These are phyloP conservation scores for Phasianus colchicus DNA, from an alignment of 2,113 vertebrate genomes.

Conservation along the genomic window DNA sequence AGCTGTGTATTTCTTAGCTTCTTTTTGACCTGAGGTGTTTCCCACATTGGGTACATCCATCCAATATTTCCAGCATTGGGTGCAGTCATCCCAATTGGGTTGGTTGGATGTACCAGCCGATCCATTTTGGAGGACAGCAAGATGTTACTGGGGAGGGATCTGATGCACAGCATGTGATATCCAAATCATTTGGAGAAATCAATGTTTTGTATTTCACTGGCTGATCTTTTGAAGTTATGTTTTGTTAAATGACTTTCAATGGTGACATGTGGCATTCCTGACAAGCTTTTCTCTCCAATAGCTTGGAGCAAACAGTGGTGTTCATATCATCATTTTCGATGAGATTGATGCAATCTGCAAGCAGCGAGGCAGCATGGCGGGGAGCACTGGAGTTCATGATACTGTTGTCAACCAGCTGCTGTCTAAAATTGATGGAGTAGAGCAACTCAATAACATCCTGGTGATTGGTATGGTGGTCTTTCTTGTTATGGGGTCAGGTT, in stretches of 20 bases:
- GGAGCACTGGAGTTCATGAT: slow-evolving; percentile 95
- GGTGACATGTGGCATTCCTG: neutral
- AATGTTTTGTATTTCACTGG: accelerated
- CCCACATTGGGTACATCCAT: neutral
- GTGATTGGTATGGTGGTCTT: slow-evolving; percentile 87
- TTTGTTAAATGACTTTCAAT: neutral
- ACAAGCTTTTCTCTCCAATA: slow-evolving; percentile 29
- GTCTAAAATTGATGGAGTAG: slow-evolving; percentile 96
- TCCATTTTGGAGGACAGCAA: neutral
- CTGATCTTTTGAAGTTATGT: neutral
- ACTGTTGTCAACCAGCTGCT: slow-evolving; percentile 97
- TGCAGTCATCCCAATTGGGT: no score
- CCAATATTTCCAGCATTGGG: no score
- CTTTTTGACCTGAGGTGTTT: neutral
- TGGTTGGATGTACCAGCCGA: neutral
- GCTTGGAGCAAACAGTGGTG: slow-evolving; percentile 95
- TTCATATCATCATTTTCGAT: slow-evolving; percentile 98
- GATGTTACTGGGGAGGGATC: neutral
- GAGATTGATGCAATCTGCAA: slow-evolving; percentile 99
- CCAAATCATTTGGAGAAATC: accelerated
- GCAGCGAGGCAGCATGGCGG: slow-evolving; percentile 97
- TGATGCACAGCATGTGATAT: accelerated
- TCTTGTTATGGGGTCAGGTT: neutral
- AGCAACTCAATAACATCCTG: slow-evolving; percentile 98
- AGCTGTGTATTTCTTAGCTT: neutral